Base-by-base conservation (phyloP, 2,113 vertebrate species). In the Psilopsiagon aurifrons region DNA sequence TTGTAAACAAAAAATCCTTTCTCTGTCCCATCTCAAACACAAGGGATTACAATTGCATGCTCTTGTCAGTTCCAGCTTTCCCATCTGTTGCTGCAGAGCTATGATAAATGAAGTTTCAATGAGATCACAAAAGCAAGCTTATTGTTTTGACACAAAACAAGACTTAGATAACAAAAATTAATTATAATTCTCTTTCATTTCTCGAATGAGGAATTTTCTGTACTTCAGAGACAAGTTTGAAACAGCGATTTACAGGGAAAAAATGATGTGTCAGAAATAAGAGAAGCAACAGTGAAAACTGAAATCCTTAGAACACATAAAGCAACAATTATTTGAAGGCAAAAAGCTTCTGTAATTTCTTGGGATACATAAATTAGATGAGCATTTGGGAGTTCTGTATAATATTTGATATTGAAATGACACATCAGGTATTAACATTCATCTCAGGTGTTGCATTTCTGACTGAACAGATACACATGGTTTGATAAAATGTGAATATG, bases 51-150 rank as follows among this genome's bases (percentile, higher is more conserved):
- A 73, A 63, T 14, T 89, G 25, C 52, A 62, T 63, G 49, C 17
- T 88, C 66, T 91, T 92, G 69, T 84, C 94, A 87, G 46, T 91
- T 94, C 57, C 74, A 94, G 69, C 83, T 87, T 87, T 92, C 39
- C 83, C 77, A 94, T 93, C 83, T 92, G 70, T 76, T 92, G 27
- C 86, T 84, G 80, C 37, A 92, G 66, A 92, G 27, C 41, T 57
- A 39, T 69, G 69, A 83, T 91, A 92, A 96, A 92, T 89, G n/a
- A 86, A 90, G n/a, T 94, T 96, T 91, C 74, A 92, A 66, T 79
- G 57, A 7, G 10, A 91, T 89, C 67, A 92, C 55, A 91, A 84
- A 91, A 85, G 35, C 15, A 93, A 31, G 62, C 62, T 92, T 89
- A 89, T 82, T 12, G 6, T 96, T 94, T 92, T 76, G 78, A 95